phyloP scores from a whole-genome alignment of 2,797 vertebrate species.

The Epinephelus malabaricus region DNA sequence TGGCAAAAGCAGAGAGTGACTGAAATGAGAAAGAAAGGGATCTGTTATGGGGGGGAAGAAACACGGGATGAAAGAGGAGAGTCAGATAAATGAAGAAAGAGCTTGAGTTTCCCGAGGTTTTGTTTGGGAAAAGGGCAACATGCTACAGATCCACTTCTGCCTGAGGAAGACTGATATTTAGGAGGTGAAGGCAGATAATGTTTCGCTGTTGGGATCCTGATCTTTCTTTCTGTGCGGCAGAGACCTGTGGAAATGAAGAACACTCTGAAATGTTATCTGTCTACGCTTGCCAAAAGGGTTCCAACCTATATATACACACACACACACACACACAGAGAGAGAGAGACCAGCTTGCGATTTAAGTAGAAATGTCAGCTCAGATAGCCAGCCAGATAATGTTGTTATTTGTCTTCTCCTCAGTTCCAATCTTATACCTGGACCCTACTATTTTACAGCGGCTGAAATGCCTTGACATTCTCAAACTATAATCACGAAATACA shows the following conservation, averaged over 20 bases:
- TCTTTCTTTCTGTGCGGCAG: conserved; percentile 28
- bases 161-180: conserved; percentile 62
- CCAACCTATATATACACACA: conserved; percentile 1
- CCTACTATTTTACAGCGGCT: conserved; percentile 3
- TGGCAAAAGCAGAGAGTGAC: conserved; percentile 32
- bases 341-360: not conserved
- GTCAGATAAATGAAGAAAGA: conserved; percentile 21
- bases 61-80: conserved; percentile 12
- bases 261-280: conserved; percentile 57
- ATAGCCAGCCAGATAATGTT: conserved; percentile 15
- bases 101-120: conserved; percentile 34
- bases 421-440: conserved; percentile 17
- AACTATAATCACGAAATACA: conserved; percentile 7
- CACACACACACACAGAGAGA: not conserved
- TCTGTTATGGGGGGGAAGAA: not conserved
- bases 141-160: conserved; percentile 41
- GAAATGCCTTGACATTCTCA: conserved; percentile 18
- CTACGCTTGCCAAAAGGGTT: conserved; percentile 27
- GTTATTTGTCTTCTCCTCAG: conserved; percentile 28
- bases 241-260: conserved; percentile 55
- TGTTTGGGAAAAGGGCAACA: conserved; percentile 52
- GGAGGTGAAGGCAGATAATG: conserved; percentile 63
- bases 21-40: conserved; percentile 17
- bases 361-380: conserved; percentile 43
- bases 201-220: conserved; percentile 52